Evolutionary conservation across 2,888 invertebrate species (phyloP), one percentile per base, ranked within the genome.

Genomic region (Synanthedon tipuliformis): DNA sequence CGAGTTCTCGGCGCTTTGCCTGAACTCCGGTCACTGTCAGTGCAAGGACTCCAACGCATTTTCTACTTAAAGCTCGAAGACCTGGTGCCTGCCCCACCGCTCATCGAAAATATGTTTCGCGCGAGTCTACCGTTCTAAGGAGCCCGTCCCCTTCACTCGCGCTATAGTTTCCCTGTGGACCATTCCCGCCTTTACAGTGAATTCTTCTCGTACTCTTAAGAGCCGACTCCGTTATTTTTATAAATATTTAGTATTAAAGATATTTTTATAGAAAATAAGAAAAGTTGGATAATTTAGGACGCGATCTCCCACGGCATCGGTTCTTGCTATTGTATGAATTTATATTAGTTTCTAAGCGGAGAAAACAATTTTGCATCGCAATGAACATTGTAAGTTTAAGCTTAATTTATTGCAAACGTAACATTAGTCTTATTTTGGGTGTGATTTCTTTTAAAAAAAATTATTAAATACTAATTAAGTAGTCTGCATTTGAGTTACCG

Each of bases 21-120:
- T 4, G 97, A 97, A 78, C 89, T 98, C 64, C 91, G 98, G 59
- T 95, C 96, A 53, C 90, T 98, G 55, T 96, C 96, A 65, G 95
- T 96, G 53, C 97, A 97, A 78, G 98, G 97, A 55, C 90, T 97
- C 57, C 97, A 97, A 83, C 90, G 97, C 75, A 96, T 98, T 84
- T 96, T 96, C 88, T 97, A 96, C 85, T 89, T 97, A 65, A 97
- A 97, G 80, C 89, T 97, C 53, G 96, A 97, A 81, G 96, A 96
- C 79, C 88, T 96, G 68, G 95, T 96, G 57, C 95, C 96, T 23
- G 95, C 96, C 55, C 97, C 97, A 52, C 94, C 95, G 11, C 91
- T 96, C 65, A 96, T 98, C 73, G 97, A 97, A 83, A 96, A 95
- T 78, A 95, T 97, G 94, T 98, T 97, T 81, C 94, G 95, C 69